Percentiles rank a stretch among this genome's conserved stretches.
Evolutionary conservation across 2,888 invertebrate species (phyloP).

Genomic region (Euplagia quadripunctaria): DNA sequence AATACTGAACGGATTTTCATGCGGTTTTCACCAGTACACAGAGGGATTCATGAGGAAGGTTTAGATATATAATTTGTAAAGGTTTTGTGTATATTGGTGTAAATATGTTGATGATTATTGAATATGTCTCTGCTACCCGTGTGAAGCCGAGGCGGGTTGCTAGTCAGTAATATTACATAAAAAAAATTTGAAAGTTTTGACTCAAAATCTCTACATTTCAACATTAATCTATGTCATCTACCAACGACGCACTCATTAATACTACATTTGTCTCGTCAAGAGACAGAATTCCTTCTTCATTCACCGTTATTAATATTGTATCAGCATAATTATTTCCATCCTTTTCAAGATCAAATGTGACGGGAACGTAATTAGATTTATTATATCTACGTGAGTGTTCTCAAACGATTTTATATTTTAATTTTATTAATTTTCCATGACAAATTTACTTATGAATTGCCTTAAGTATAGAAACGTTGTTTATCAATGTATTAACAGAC

Average conservation of each 20-base stretch:
- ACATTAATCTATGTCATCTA: slow-evolving; percentile 51
- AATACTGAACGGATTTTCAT: too few species aligned
- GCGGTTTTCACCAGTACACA: too few species aligned
- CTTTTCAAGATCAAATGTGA: slow-evolving; percentile 70
- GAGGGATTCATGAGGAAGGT: too few species aligned
- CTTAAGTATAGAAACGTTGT: slow-evolving; percentile 32
- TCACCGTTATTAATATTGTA: slow-evolving; percentile 81
- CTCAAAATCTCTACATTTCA: slow-evolving; percentile 47
- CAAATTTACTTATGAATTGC: slow-evolving; percentile 29
- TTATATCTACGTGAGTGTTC: slow-evolving; percentile 54
- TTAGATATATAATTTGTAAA: too few species aligned
- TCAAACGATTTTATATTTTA: slow-evolving; percentile 50
- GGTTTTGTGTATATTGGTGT: too few species aligned
- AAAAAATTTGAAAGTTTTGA: not conserved
- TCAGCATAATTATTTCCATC: slow-evolving; percentile 73
- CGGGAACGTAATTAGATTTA: slow-evolving; percentile 70
- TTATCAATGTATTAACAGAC: slow-evolving; percentile 28
- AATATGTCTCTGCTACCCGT: too few species aligned
- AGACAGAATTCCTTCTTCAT: slow-evolving; percentile 80
- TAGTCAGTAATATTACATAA: too few species aligned
- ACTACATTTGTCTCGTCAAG: slow-evolving; percentile 81
- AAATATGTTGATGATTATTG: too few species aligned
- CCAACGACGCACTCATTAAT: slow-evolving; percentile 79
- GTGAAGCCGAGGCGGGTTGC: too few species aligned
- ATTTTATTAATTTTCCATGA: slow-evolving; percentile 35